Evolutionary conservation across 2,888 invertebrate genomes (phyloP).

Genomic region (Amphipoea oculea): DNA sequence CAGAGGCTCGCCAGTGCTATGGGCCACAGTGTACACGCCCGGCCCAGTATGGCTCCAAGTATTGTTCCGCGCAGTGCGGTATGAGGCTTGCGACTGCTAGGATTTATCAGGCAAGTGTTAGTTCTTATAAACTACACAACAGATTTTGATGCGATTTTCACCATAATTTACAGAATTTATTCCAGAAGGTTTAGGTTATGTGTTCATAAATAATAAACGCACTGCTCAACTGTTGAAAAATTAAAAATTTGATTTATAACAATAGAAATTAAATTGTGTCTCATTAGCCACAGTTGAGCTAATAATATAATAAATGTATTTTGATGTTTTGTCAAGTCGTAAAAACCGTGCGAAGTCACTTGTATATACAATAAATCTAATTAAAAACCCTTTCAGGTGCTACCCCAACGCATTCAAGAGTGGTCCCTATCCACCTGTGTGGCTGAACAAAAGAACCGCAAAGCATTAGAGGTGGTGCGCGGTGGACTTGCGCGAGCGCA

Average conservation of each 20-base stretch:
- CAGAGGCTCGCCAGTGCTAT: conserved; percentile 95
- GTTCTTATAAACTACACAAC: neutral
- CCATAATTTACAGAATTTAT: neutral
- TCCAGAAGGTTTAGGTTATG: neutral
- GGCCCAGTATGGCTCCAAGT: conserved; percentile 96
- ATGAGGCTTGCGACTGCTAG: conserved; percentile 96
- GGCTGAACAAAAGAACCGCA: conserved; percentile 95
- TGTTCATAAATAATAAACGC: no score
- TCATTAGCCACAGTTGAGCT: no score
- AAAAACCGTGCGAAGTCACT: neutral
- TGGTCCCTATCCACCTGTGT: conserved; percentile 97
- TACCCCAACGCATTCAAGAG: conserved; percentile 97
- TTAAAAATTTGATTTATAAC: no score
- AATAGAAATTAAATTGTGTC: no score
- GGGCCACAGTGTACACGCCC: conserved; percentile 96
- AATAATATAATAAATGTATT: neutral
- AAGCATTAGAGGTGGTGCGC: conserved; percentile 93
- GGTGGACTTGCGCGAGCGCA: conserved; percentile 95
- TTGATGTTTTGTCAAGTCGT: neutral
- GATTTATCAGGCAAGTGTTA: conserved; percentile 93
- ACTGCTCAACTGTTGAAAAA: no score
- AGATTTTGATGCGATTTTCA: neutral
- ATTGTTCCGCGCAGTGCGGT: conserved; percentile 98
- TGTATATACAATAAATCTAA: neutral
- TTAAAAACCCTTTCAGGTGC: conserved; percentile 87